These are phyloP conservation scores for Galaxias olidus DNA, from an alignment of 2,797 vertebrate genomes.

Conservation along the genomic window DNA sequence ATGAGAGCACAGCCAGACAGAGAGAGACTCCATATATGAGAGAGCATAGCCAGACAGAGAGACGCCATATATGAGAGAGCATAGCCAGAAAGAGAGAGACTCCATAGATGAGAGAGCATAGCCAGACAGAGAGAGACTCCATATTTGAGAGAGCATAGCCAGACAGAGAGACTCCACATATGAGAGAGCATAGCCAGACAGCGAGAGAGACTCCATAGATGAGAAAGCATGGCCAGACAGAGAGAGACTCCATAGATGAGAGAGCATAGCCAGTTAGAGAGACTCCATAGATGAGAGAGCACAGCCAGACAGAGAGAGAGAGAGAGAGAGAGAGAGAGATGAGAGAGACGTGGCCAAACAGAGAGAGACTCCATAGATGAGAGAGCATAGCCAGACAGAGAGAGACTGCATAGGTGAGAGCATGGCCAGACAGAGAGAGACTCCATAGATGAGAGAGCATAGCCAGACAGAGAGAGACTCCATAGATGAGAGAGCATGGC, in stretches of 20 bases:
- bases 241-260: conserved; percentile 13
- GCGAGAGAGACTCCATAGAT: conserved; percentile 30
- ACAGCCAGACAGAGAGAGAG: not conserved
- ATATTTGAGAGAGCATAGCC: too few relatives aligned
- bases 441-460: too few relatives aligned
- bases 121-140: too few relatives aligned
- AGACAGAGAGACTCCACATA: not conserved
- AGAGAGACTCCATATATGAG: too few relatives aligned
- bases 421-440: too few relatives aligned
- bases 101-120: too few relatives aligned
- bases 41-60: conserved; percentile 37
- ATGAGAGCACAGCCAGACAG: too few relatives aligned
- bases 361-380: not conserved
- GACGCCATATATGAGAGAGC: conserved; percentile 70
- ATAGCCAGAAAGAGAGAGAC: too few relatives aligned
- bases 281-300: not conserved
- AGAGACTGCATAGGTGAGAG: too few relatives aligned
- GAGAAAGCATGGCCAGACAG: not conserved
- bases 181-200: conserved; percentile 56
- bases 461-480: conserved; percentile 48
- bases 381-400: not conserved
- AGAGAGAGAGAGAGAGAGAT: not conserved
- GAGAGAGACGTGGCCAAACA: too few relatives aligned
- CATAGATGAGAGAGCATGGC: conserved; percentile 70
- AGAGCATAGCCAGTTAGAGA: conserved; percentile 2